Conservation (phyloP, 2,888 invertebrate genomes). For the Zygaena filipendulae region DNA sequence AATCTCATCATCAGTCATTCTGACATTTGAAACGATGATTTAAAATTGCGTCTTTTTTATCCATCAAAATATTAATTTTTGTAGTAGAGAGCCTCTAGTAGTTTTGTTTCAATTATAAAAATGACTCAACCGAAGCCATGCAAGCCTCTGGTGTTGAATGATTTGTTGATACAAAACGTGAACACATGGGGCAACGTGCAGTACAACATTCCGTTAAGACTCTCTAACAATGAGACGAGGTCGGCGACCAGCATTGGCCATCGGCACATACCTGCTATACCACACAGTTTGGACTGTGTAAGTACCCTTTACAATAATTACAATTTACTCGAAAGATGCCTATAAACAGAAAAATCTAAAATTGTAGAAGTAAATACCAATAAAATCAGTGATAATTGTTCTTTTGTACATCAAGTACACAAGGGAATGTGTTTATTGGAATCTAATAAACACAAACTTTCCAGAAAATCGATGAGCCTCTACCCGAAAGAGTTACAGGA, state of each 20-base stretch:
- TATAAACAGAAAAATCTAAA: not conserved
- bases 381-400: too few species aligned
- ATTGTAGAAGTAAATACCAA: not conserved
- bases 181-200: constrained; percentile 62
- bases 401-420: too few species aligned
- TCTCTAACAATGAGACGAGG: constrained; percentile 50
- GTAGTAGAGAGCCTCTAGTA: too few species aligned
- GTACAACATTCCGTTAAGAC: constrained; percentile 49
- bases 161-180: constrained; percentile 45
- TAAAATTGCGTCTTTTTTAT: too few species aligned
- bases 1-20: too few species aligned
- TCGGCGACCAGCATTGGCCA: constrained; percentile 37
- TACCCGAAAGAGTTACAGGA: constrained; percentile 43
- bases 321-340: too few species aligned
- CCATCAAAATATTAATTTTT: too few species aligned
- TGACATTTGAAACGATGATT: too few species aligned
- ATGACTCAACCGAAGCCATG: constrained; percentile 30
- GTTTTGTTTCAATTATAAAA: too few species aligned
- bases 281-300: constrained; percentile 51
- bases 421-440: too few species aligned
- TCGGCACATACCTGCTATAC: constrained; percentile 48
- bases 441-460: too few species aligned
- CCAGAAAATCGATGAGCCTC: constrained; percentile 44
- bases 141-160: constrained; percentile 35
- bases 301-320: constrained; percentile 19